Evolutionary conservation across 2,797 vertebrate species (phyloP).

Genomic region (Syngnathus rostellatus): DNA sequence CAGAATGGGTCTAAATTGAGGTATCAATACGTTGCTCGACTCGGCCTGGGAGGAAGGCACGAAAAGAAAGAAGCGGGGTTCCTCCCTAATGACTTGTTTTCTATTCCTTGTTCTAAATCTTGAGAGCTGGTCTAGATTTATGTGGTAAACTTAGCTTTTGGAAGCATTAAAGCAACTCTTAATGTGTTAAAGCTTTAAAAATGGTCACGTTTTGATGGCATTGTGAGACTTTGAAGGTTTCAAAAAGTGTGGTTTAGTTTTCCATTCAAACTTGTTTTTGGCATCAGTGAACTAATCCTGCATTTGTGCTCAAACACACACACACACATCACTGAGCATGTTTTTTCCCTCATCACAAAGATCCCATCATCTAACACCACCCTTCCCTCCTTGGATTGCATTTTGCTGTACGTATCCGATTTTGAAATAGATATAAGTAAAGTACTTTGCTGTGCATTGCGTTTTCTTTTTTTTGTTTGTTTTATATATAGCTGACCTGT

Average conservation of each 20-base stretch:
- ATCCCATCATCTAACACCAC: background rate
- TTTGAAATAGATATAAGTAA: conserved; percentile 43
- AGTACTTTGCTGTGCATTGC: conserved; percentile 55
- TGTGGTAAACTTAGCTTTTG: conserved; percentile 24
- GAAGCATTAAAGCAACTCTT: conserved; percentile 14
- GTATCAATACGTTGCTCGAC: conserved; percentile 49
- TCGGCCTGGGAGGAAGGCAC: conserved; percentile 14
- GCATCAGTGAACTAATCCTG: conserved; percentile 36
- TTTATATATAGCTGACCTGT: conserved; percentile 51
- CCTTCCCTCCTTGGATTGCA: conserved; percentile 11
- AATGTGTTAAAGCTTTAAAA: conserved; percentile 7
- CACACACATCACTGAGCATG: conserved; percentile 6
- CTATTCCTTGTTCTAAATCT: conserved; percentile 22
- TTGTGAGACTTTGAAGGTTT: conserved; percentile 17
- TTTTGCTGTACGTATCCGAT: conserved; percentile 33
- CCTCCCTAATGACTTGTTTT: conserved; percentile 25
- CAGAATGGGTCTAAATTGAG: conserved; percentile 46
- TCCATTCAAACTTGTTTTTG: conserved; percentile 25
- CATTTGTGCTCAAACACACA: conserved; percentile 17
- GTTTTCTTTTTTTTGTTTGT: conserved; percentile 11
- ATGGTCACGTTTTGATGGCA: conserved; percentile 16
- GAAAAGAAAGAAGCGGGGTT: conserved; percentile 11
- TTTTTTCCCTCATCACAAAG: conserved; percentile 18
- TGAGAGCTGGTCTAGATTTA: conserved; percentile 38
- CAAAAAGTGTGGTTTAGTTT: conserved; percentile 26